Percentiles rank a stretch among this genome's conserved stretches.
These are phyloP conservation scores for Brachionus angularis DNA, from an alignment of 1,140 invertebrate species.

Conservation along the genomic window DNA sequence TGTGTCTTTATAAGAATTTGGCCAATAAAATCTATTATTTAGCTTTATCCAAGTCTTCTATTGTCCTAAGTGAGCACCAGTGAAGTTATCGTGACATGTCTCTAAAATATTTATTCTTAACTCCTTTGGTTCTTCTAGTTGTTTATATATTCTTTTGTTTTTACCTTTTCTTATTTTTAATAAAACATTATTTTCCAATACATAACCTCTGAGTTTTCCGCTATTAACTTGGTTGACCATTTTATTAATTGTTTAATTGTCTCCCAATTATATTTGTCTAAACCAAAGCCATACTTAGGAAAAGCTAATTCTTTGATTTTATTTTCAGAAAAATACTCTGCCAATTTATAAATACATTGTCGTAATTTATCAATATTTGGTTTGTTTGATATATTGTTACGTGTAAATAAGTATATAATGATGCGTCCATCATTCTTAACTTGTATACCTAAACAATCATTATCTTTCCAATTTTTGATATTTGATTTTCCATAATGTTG, in stretches of 20 bases:
- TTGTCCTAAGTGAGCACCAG: conserved; percentile 4
- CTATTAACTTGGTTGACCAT: neutral
- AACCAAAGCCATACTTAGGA: too few relatives aligned
- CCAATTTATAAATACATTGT: neutral
- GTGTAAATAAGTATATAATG: neutral
- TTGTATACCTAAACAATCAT: neutral
- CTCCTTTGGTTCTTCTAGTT: conserved; percentile 12
- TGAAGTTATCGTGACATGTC: conserved; percentile 10
- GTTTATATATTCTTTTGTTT: conserved; percentile 4
- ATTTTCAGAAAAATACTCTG: neutral
- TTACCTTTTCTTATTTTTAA: neutral
- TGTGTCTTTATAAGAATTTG: conserved; percentile 13
- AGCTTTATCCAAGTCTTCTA: conserved; percentile 11
- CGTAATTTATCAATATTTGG: neutral
- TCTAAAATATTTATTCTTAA: neutral
- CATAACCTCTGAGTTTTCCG: neutral
- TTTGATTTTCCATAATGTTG: too few relatives aligned
- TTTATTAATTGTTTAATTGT: neutral
- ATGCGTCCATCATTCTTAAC: conserved; percentile 12
- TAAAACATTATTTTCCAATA: neutral
- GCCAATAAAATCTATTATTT: conserved; percentile 37
- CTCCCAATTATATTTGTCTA: neutral
- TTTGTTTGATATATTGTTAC: neutral
- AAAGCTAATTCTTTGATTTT: too few relatives aligned
- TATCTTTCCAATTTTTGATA: neutral